Evolutionary conservation across 1,140 invertebrate species (phyloP).

Genomic region (Bombus pascuorum): DNA sequence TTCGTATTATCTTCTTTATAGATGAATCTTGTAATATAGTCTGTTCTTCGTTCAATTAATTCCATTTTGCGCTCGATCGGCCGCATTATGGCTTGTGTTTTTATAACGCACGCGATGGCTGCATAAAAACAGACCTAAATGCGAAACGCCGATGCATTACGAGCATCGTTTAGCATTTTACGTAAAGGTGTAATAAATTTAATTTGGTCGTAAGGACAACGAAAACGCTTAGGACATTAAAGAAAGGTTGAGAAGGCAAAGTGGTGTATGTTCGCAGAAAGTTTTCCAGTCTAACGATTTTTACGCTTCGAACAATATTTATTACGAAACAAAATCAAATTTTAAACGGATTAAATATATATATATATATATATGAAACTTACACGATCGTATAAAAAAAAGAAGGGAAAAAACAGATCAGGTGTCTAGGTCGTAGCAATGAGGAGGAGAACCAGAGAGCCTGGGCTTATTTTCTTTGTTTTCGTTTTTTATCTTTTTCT

Average conservation of each 20-base stretch:
- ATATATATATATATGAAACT: not conserved
- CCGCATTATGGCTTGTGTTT: not conserved
- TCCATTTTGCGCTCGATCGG: not conserved
- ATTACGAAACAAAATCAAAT: not conserved
- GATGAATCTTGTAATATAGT: not conserved
- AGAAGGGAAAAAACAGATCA: not conserved
- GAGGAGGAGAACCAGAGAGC: constrained; percentile 50
- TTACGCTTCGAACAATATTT: not conserved
- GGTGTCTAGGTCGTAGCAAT: not conserved
- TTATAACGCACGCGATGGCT: not conserved
- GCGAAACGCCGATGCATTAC: not conserved
- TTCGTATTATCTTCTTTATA: not conserved
- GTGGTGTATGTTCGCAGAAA: not conserved
- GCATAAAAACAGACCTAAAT: constrained; percentile 1
- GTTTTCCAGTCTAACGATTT: not conserved
- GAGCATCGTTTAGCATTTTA: not conserved
- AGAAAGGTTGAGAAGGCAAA: not conserved
- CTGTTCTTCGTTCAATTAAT: not conserved
- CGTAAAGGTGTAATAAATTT: not conserved
- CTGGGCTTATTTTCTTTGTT: constrained; percentile 34
- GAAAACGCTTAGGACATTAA: not conserved
- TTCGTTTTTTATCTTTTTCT: constrained; percentile 42
- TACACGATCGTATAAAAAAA: not conserved
- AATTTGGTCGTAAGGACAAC: constrained; percentile 7
- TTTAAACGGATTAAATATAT: not conserved